A percentile compares a stretch with the other conserved stretches of the same genome.
These are phyloP conservation scores for Eriocheir sinensis DNA, from an alignment of 1,140 invertebrate genomes.

Conservation along the genomic window DNA sequence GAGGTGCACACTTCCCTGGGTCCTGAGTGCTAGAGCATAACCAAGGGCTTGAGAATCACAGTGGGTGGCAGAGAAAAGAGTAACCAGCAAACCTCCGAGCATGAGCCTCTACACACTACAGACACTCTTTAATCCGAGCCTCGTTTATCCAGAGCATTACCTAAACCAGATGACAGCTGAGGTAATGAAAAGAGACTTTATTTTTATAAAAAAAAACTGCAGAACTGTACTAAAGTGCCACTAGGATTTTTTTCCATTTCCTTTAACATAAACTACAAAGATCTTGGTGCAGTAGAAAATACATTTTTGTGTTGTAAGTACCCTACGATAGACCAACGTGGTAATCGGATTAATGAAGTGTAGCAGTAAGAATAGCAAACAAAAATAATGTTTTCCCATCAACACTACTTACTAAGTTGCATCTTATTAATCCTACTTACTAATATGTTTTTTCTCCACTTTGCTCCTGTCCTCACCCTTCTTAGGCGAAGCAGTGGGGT, in stretches of 20 bases:
- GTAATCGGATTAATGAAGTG: constrained; percentile 76
- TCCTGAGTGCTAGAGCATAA: constrained; percentile 47
- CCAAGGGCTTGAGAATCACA: constrained; percentile 48
- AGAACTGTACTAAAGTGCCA: neutral
- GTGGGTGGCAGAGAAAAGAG: constrained; percentile 44
- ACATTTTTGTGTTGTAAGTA: neutral
- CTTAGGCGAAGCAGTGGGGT: constrained; percentile 79
- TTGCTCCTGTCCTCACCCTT: constrained; percentile 79
- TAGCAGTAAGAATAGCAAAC: constrained; percentile 60
- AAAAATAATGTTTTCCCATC: constrained; percentile 62
- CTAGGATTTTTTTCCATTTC: neutral
- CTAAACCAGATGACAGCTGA: constrained; percentile 33
- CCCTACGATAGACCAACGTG: constrained; percentile 66
- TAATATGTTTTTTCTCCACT: constrained; percentile 79
- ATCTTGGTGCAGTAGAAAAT: neutral
- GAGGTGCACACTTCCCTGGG: constrained; percentile 54
- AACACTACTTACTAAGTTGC: constrained; percentile 68
- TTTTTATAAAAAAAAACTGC: neutral
- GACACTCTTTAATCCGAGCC: constrained; percentile 75
- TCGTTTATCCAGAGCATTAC: constrained; percentile 54
- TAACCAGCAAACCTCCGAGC: constrained; percentile 55
- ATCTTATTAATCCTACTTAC: constrained; percentile 78
- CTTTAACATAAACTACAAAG: constrained; percentile 7
- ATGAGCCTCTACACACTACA: constrained; percentile 71
- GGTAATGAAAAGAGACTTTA: constrained; percentile 20